Evolutionary conservation across 2,797 vertebrate species (phyloP), one percentile per base, ranked within the genome.

Genomic region (Dromococcyx pavoninus): DNA sequence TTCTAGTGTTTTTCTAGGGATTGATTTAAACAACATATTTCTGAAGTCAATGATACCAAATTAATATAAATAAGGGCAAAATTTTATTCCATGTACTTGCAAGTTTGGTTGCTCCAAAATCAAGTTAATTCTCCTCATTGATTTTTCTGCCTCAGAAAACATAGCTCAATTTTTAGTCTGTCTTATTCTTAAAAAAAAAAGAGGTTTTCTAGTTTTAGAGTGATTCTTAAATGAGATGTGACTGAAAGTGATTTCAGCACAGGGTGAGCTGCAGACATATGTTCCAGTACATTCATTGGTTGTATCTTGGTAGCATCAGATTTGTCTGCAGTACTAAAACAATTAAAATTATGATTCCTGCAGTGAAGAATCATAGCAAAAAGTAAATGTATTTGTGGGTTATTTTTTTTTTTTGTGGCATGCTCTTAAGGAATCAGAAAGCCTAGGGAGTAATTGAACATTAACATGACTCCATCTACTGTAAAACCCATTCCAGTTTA

Each of bases 401-500:
- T 69, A 71, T 64, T 50, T 11, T 12, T 41, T 51, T 51, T 44
- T 67, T 51, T 53, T 28, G 17, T 72, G 27, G 2, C 93, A 39
- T 81, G 33, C 41, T 91, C 41, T 93, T 90, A 94, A 75, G 82
- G 91, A 91, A 90, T 95, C 83, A 17, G 84, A 80, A 94, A 88
- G 21, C 76, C 88, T 94, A 90, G 86, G 93, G 51, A 94, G 86
- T 91, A 81, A 86, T 67, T 94, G 83, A 88, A 95, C 82, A 33
- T 77, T 71, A 83, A 89, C 86, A 17, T 94, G 76, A 90, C 79
- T 94, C 91, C 91, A 88, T 90, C 70, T 93, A 88, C 91, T 94
- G 95, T 96, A 93, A 94, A 95, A 94, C 54, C 76, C 93, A 94
- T 94, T 95, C 90, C 88, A 62, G 96, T 96, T 96, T 95, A 95